Conservation (phyloP, 2,797 vertebrate genomes). For the Florisuga fusca region DNA sequence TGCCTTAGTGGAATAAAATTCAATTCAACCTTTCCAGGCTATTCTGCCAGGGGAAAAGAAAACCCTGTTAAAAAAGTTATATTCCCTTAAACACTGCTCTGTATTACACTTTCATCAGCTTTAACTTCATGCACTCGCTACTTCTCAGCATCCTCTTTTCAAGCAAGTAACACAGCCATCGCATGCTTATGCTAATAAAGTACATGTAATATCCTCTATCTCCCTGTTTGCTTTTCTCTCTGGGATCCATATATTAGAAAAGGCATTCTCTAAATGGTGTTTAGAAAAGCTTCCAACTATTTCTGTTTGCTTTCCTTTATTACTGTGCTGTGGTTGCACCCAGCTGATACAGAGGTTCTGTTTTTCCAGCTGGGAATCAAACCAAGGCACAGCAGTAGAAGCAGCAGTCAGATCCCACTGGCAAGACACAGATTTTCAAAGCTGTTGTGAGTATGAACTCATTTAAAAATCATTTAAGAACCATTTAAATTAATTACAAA, state of each 20-base stretch:
- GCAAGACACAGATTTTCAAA: constrained; percentile 58
- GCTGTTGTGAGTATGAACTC: constrained; percentile 43
- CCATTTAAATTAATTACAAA: constrained; percentile 59
- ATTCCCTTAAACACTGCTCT: neutral
- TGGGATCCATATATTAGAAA: neutral
- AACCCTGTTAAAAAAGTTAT: neutral
- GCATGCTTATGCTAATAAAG: neutral
- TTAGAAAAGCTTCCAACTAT: constrained; percentile 37
- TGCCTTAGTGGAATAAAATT: neutral
- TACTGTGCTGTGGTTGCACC: neutral
- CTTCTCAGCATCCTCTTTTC: neutral
- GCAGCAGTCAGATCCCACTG: constrained; percentile 6
- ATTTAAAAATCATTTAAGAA: constrained; percentile 64
- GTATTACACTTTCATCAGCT: neutral
- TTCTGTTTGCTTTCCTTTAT: constrained; percentile 8
- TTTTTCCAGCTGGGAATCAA: constrained; percentile 44
- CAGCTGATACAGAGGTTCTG: neutral
- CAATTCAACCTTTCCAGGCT: neutral
- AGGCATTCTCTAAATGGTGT: neutral
- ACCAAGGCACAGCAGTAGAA: constrained; percentile 14
- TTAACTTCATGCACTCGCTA: neutral
- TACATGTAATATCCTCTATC: neutral
- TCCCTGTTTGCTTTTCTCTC: neutral
- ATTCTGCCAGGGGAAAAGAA: neutral
- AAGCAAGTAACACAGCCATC: neutral